phyloP scores from a whole-genome alignment of 2,888 invertebrate species.

The Pogonocherus hispidulus region DNA sequence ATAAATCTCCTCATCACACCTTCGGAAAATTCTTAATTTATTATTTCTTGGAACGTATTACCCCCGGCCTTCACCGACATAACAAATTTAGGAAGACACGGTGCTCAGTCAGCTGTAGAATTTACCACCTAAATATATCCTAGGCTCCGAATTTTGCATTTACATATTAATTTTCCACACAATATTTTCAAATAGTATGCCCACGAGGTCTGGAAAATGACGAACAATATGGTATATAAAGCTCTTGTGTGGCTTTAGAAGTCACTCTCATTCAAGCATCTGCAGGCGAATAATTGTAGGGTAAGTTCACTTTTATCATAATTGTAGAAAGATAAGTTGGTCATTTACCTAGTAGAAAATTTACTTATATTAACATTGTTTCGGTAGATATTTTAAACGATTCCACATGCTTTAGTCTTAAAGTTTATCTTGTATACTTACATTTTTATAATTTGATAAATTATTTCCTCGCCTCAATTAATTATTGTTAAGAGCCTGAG shows the following conservation, averaged over 20 bases:
- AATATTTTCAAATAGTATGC: constrained; percentile 6
- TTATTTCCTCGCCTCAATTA: no score
- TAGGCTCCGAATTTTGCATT: not conserved
- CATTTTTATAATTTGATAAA: no score
- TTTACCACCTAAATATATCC: not conserved
- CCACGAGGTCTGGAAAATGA: not conserved
- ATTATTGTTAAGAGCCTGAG: no score
- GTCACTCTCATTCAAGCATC: not conserved
- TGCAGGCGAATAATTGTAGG: not conserved
- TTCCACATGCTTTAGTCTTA: no score
- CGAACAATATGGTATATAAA: constrained; percentile 6
- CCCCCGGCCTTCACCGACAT: not conserved
- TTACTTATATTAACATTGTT: no score
- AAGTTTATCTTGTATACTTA: no score
- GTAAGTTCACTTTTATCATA: not conserved
- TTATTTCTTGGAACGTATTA: not conserved
- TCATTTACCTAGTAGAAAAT: no score
- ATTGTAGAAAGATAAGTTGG: no score
- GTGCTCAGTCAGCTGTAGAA: not conserved
- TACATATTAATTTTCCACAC: constrained; percentile 14
- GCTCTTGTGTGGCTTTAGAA: not conserved
- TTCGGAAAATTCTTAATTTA: not conserved
- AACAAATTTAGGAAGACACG: constrained; percentile 1
- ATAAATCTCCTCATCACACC: no score
- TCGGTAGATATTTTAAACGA: no score